These are phyloP conservation scores for Pristionchus mayeri DNA, from an alignment of 2,888 invertebrate genomes.

Conservation along the genomic window DNA sequence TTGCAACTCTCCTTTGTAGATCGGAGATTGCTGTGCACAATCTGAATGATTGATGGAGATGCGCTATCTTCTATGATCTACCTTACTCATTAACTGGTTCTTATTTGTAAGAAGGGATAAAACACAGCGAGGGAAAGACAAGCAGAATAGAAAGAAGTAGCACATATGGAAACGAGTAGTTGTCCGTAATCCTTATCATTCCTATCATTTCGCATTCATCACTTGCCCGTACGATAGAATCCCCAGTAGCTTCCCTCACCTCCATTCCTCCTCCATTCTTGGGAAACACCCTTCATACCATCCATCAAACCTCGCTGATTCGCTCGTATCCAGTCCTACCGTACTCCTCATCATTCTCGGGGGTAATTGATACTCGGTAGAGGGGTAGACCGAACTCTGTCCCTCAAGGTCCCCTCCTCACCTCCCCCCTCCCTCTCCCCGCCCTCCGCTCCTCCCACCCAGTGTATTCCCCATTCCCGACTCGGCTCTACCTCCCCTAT, in stretches of 20 bases:
- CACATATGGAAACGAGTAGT: constrained; percentile 30
- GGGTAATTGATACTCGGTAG: constrained; percentile 39
- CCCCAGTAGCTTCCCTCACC: neutral
- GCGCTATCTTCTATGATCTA: constrained; percentile 9
- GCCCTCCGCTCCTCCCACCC: constrained; percentile 30
- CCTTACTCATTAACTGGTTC: constrained; percentile 44
- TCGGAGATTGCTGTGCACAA: neutral
- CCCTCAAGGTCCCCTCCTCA: neutral
- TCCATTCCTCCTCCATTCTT: neutral
- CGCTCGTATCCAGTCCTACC: constrained; percentile 38
- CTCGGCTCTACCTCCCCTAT: neutral
- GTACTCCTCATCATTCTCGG: constrained; percentile 29
- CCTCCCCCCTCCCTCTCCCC: neutral
- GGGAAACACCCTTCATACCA: neutral
- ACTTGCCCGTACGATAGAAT: constrained; percentile 3
- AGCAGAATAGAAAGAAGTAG: constrained; percentile 39
- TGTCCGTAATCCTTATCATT: constrained; percentile 1
- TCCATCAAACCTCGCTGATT: constrained; percentile 1
- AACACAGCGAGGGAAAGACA: constrained; percentile 16
- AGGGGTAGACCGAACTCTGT: neutral
- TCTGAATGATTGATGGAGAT: constrained; percentile 1
- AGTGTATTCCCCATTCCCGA: constrained; percentile 22
- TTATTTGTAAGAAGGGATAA: constrained; percentile 22
- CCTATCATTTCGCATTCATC: constrained; percentile 39
- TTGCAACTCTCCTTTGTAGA: neutral